phyloP scores from a whole-genome alignment of 2,797 vertebrate species.

The Salmo trutta region DNA sequence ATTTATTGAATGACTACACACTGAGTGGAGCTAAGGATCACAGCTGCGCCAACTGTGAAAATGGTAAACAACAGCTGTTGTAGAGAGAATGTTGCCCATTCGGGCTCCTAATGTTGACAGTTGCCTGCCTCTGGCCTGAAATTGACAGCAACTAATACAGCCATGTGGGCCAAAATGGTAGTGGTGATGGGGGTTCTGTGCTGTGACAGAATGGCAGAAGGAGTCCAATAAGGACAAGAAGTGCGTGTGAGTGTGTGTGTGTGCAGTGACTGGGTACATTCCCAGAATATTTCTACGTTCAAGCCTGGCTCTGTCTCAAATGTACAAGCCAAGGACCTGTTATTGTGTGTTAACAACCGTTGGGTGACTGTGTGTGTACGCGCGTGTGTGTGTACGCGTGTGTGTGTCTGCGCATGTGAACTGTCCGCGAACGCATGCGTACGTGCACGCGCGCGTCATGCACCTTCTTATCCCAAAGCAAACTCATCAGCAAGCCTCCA shows the following conservation, averaged over 20 bases:
- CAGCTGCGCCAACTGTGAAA: neutral
- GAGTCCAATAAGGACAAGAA: neutral
- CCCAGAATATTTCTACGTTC: neutral
- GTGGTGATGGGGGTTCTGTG: neutral
- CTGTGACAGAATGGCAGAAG: neutral
- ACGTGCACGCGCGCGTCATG: neutral
- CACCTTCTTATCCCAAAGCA: neutral
- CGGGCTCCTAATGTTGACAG: conserved; percentile 10
- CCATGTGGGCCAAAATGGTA: neutral
- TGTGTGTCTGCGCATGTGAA: neutral
- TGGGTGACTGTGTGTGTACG: neutral
- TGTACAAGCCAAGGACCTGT: neutral
- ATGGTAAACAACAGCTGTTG: conserved; percentile 7
- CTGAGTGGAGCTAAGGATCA: neutral
- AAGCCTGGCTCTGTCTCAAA: neutral
- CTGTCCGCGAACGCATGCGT: too few species aligned
- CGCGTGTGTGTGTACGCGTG: neutral
- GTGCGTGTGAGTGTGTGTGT: neutral
- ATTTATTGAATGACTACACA: neutral
- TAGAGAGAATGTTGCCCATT: neutral
- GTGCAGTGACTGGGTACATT: neutral
- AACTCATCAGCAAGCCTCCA: neutral
- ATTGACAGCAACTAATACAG: neutral
- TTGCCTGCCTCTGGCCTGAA: conserved; percentile 11
- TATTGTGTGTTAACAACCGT: too few species aligned